These are phyloP conservation scores for Philopedon plagiatum DNA, from an alignment of 2,888 invertebrate species.

Conservation along the genomic window DNA sequence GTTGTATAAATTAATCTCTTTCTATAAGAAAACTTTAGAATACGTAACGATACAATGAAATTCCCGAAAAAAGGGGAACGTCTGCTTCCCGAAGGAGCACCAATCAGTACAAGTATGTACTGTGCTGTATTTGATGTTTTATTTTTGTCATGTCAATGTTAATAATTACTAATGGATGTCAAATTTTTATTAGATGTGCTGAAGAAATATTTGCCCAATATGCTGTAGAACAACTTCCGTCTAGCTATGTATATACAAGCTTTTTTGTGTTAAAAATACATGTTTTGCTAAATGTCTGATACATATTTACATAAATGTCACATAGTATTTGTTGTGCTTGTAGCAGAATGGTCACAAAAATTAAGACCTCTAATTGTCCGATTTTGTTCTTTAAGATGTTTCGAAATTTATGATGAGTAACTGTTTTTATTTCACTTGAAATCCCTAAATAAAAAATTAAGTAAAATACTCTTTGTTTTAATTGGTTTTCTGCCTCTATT, in stretches of 20 bases:
- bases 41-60: slow-evolving; percentile 9
- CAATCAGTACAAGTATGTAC: slow-evolving; percentile 29
- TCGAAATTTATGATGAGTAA: slow-evolving; percentile 48
- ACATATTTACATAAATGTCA: slow-evolving; percentile 36
- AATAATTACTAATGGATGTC: slow-evolving; percentile 22
- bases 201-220: slow-evolving; percentile 5
- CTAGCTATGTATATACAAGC: slow-evolving; percentile 32
- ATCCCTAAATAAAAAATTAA: slow-evolving; percentile 41
- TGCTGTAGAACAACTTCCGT: not conserved
- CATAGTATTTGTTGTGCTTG: slow-evolving; percentile 33
- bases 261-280: slow-evolving; percentile 30
- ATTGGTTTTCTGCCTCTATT: not conserved
- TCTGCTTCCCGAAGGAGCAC: slow-evolving; percentile 19
- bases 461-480: slow-evolving; percentile 19
- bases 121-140: slow-evolving; percentile 25
- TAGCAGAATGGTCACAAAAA: slow-evolving; percentile 21
- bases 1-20: slow-evolving; percentile 18
- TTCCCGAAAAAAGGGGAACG: not conserved
- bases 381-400: slow-evolving; percentile 51
- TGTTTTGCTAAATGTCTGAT: not conserved
- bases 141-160: slow-evolving; percentile 23
- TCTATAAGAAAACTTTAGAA: slow-evolving; percentile 14
- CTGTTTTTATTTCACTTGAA: slow-evolving; percentile 53
- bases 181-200: slow-evolving; percentile 33
- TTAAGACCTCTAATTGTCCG: slow-evolving; percentile 22